phyloP scores from a whole-genome alignment of 2,888 invertebrate genomes.

The Hesperia comma region DNA sequence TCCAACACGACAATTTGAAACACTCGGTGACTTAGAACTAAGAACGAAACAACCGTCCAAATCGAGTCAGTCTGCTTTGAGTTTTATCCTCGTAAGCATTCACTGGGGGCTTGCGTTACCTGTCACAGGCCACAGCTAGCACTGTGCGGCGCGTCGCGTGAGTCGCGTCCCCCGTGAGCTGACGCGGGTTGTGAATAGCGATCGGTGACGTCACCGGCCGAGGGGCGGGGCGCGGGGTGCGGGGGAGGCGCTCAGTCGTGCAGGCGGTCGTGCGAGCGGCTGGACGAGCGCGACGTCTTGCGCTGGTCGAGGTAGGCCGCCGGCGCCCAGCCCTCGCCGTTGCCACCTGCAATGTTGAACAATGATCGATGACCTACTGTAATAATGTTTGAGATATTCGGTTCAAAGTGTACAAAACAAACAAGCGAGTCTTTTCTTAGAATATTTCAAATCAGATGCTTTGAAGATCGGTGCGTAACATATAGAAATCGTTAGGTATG shows the following conservation, averaged over 20 bases:
- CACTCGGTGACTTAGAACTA: not conserved
- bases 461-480: too few species aligned
- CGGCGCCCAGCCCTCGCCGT: conserved; percentile 96
- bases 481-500: too few species aligned
- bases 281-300: conserved; percentile 90
- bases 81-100: too few species aligned
- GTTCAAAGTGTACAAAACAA: too few species aligned
- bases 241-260: conserved; percentile 63
- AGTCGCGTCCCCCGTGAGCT: not conserved
- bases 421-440: too few species aligned
- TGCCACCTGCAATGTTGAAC: conserved; percentile 72
- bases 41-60: not conserved
- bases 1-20: not conserved
- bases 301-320: conserved; percentile 95
- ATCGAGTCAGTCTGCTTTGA: not conserved
- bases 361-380: too few species aligned
- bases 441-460: too few species aligned
- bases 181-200: too few species aligned
- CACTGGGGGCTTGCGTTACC: not conserved
- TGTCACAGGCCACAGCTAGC: too few species aligned
- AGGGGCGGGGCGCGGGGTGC: not conserved
- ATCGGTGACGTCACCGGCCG: not conserved
- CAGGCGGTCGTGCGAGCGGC: conserved; percentile 85
- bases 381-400: too few species aligned
- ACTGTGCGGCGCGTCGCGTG: too few species aligned